Conservation (phyloP, 1,140 invertebrate species). For the Sycobia sp. region DNA sequence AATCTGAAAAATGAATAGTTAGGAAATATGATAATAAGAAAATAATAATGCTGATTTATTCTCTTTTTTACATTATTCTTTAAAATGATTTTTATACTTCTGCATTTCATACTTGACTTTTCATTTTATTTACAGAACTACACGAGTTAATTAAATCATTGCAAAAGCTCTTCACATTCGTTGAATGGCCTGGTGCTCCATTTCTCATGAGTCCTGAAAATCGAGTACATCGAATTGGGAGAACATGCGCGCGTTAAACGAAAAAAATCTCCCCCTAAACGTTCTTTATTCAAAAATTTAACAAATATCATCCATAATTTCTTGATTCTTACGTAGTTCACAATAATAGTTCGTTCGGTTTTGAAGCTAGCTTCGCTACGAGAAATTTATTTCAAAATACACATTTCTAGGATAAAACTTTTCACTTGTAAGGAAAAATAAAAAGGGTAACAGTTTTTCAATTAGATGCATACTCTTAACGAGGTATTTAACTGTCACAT, state of each 20-base stretch:
- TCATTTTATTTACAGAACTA: constrained; percentile 37
- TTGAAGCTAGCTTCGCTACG: constrained; percentile 22
- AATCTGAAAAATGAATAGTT: too few relatives aligned
- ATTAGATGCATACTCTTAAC: background rate
- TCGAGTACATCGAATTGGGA: constrained; percentile 21
- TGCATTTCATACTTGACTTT: constrained; percentile 31
- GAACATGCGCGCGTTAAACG: constrained; percentile 15
- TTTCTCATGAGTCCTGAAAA: constrained; percentile 23
- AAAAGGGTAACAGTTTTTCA: background rate
- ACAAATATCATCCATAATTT: constrained; percentile 26
- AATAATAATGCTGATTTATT: too few relatives aligned
- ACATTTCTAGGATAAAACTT: background rate
- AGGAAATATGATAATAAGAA: too few relatives aligned
- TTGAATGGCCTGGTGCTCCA: background rate
- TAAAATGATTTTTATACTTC: constrained; percentile 38
- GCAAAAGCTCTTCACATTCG: constrained; percentile 23
- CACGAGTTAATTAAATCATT: constrained; percentile 25
- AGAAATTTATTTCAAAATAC: constrained; percentile 17
- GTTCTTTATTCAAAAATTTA: constrained; percentile 24
- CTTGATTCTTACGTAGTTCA: constrained; percentile 18
- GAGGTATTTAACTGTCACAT: background rate
- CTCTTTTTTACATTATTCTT: constrained; percentile 41
- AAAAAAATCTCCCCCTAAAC: constrained; percentile 13
- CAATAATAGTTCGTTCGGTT: constrained; percentile 16
- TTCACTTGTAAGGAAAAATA: background rate